Evolutionary conservation across 2,888 invertebrate species (phyloP), one percentile per base, ranked within the genome.

Genomic region (Tigriopus californicus): DNA sequence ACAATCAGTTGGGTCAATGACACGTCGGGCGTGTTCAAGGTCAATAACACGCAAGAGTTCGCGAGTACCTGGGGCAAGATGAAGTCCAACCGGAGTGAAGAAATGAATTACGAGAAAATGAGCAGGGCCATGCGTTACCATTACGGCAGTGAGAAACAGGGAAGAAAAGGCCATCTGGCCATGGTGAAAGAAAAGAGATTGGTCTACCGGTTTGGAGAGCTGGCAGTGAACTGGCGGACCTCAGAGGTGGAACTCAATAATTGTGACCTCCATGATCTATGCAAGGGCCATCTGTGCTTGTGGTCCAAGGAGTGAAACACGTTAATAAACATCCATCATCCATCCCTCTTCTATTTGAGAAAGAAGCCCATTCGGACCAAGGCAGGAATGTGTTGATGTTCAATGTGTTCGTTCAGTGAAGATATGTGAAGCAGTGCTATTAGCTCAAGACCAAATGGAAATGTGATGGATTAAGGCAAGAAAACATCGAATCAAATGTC

Each of bases 101-200:
- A 58, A 49, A 58, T 58, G 58, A 58, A n/a, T 25, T 58, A 58
- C 47, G 58, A 58, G 22, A 58, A 58, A 25, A 58, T 58, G 58
- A 46, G 46, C 33, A 24, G 58, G 15, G 58, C 58, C 49, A 58
- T 58, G 58, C 48, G 58, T 11, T 58, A 58, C 49, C 58, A 58
- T 40, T 58, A 58, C 48, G 58, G 58, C 3, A 46, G 13, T 18
- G 58, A 58, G 40, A 47, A 49, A 40, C 58, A 58, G 18, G 58
- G 58, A 8, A 18, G 58, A n/a, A 58, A 58, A 25, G 58, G 58
- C 3, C 58, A 58, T 15, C 41, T 58, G 11, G 58, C 58, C 13
- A 58, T 58, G 58, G 58, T 58, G 15, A 58, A 58, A 20, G 58
- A 58, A 11, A 58, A 58, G 48, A 22, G 58, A 12, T 33, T 58